A percentile compares a stretch with the other conserved stretches of the same genome.
Conservation (phyloP, 2,888 invertebrate species). For the Carcina quercana region DNA sequence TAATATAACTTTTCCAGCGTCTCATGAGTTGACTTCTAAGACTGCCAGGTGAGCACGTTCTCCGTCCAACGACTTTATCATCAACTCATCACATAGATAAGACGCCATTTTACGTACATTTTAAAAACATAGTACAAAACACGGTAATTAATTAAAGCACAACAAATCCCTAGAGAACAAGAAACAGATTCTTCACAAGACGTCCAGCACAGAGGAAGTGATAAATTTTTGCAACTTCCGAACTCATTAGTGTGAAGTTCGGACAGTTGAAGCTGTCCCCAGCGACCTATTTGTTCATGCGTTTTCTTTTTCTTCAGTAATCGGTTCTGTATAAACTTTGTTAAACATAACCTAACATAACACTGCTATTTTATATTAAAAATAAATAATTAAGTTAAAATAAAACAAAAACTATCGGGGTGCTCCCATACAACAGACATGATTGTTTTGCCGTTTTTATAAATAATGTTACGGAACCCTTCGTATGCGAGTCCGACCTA, state of each 20-base stretch:
- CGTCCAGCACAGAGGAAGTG: not conserved
- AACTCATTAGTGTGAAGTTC: slow-evolving; percentile 2
- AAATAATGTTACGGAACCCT: not conserved
- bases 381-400: no score
- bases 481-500: not conserved
- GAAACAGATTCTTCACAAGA: not conserved
- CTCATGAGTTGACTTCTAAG: not conserved
- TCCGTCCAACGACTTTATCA: not conserved
- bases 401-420: no score
- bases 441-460: not conserved
- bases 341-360: not conserved
- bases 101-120: not conserved
- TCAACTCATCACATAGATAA: not conserved
- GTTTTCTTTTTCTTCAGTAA: not conserved
- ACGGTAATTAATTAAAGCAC: not conserved
- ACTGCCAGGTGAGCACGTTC: not conserved
- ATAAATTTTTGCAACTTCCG: slow-evolving; percentile 4
- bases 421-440: not conserved
- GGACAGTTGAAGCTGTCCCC: not conserved
- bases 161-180: not conserved
- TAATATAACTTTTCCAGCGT: not conserved
- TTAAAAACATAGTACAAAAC: not conserved
- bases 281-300: not conserved
- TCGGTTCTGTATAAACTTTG: not conserved
- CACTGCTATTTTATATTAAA: not conserved